Base-by-base conservation (phyloP, 2,797 vertebrate genomes). In the Hipposideros larvatus region DNA sequence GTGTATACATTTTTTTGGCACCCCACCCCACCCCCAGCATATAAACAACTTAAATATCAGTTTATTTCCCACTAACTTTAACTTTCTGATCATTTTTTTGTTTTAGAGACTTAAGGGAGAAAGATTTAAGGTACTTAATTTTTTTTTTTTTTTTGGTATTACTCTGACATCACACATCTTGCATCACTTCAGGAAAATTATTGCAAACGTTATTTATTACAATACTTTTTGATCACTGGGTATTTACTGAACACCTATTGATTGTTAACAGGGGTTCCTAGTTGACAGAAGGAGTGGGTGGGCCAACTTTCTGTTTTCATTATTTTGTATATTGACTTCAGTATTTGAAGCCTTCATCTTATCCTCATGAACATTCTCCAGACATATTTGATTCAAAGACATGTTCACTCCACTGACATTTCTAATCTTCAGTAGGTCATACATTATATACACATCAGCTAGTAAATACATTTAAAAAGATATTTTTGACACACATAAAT, bases 401-500 rank as follows among this genome's bases (percentile, higher is more conserved):
- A 53, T 19, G 31, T 70, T 96, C 74, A 86, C 53, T 88, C 51
- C 21, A 34, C 51, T 59, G 73, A 77, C 0, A 7, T 89, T 95
- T 95, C 66, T 87, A 48, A n/a, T 91, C 87, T 91, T 96, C 73
- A 61, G 83, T 26, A 77, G 85, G 51, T 43, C 78, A 94, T 87
- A 74, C 57, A 70, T 94, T 95, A 92, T 66, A 71, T 59, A 88
- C 41, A 91, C 73, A 89, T 65, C 82, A 90, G 63, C 41, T 85
- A 82, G 77, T 63, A 94, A 91, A 91, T 94, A 91, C 28, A 91
- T 87, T 85, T 71, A 22, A 90, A 96, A 95, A 95, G 65, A 68
- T 91, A 87, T 87, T 96, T 95, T 85, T 96, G 94, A 91, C 71
- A 88, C 55, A 80, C 79, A 84, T 85, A 96, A 96, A 95, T 92